phyloP scores from a whole-genome alignment of 1,140 invertebrate genomes.

The Pectinophora gossypiella region DNA sequence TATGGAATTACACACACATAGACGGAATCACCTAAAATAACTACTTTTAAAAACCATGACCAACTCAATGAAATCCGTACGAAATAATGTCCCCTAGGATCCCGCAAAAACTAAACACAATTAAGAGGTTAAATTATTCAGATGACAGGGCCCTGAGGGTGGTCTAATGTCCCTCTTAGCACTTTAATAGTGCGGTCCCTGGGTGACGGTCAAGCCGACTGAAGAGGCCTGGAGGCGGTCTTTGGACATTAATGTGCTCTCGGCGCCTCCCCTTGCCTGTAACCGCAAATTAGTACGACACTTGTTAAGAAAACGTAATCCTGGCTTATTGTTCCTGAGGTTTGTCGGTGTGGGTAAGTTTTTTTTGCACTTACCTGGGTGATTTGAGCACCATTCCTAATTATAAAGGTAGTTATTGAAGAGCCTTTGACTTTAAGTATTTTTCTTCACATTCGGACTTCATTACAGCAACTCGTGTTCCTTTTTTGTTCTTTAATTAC shows the following conservation, averaged over 20 bases:
- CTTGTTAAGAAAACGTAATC: conserved; percentile 45
- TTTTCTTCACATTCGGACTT: too few species aligned
- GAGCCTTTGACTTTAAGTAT: too few species aligned
- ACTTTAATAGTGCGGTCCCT: conserved; percentile 63
- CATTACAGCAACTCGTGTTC: too few species aligned
- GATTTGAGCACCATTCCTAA: too few species aligned
- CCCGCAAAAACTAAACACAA: conserved; percentile 39
- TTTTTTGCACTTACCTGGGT: too few species aligned
- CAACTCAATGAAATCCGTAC: too few species aligned
- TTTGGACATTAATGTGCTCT: conserved; percentile 47
- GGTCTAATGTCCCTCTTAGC: conserved; percentile 64
- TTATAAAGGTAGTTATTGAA: too few species aligned
- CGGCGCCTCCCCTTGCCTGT: conserved; percentile 60
- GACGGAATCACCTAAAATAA: too few species aligned
- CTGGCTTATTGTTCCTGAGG: background rate
- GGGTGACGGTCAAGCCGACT: conserved; percentile 48
- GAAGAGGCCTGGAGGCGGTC: conserved; percentile 56
- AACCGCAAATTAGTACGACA: conserved; percentile 52
- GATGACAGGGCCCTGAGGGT: conserved; percentile 53
- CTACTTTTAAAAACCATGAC: too few species aligned
- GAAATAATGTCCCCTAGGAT: background rate
- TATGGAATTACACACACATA: too few species aligned
- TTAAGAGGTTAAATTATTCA: conserved; percentile 67
- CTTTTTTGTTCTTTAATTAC: too few species aligned
- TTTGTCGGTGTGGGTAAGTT: too few species aligned